Base-by-base conservation (phyloP, 2,888 invertebrate species). In the Drosophila neotestacea region DNA sequence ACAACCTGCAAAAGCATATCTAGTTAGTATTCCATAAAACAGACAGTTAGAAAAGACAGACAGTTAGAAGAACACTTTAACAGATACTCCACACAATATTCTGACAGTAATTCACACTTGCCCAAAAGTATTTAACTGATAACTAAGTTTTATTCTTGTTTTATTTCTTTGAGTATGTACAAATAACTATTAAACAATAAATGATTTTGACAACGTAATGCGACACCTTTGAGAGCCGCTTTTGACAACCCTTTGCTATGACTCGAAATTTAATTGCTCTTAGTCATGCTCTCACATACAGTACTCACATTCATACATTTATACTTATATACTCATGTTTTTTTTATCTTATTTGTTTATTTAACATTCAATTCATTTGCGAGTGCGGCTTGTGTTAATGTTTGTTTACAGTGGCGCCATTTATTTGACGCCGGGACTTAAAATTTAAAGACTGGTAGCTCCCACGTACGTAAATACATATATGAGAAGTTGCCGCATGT, bases 361-460 rank as follows among this genome's bases (percentile, higher is more conserved):
- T 75, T 36, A 46, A 38, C 16, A 32, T 13, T 62, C 52, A 50
- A 58, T 70, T 71, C 38, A 63, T 56, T 70, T 58, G 60, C 30
- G 56, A 61, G 39, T 58, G 77, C n/a, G 47, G 67, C 67, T 50
- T 48, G 55, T 56, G 44, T 56, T 39, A 72, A 50, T 77, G 74
- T 62, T 75, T 72, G 48, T 48, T 68, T 68, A 73, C 77, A 47
- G 62, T 72, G 73, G 74, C 74, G 73, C 67, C 67, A 28, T 52
- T 66, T 39, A 55, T n/a, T 50, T 44, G 54, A 50, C 27, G 32
- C 39, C 16, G 16, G 7, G 13, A 16, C 27, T 13, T 46, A 36
- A 27, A 44, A 16, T 11, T 41, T 27, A 2, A 28, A 28, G 42
- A 27, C 55, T 47, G 27, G 13, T 13, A 6, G 42, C 13, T 27